Percentiles rank a stretch among this genome's conserved stretches.
These are phyloP conservation scores for Bolborhynchus lineola DNA, from an alignment of 2,113 vertebrate genomes.

Conservation along the genomic window DNA sequence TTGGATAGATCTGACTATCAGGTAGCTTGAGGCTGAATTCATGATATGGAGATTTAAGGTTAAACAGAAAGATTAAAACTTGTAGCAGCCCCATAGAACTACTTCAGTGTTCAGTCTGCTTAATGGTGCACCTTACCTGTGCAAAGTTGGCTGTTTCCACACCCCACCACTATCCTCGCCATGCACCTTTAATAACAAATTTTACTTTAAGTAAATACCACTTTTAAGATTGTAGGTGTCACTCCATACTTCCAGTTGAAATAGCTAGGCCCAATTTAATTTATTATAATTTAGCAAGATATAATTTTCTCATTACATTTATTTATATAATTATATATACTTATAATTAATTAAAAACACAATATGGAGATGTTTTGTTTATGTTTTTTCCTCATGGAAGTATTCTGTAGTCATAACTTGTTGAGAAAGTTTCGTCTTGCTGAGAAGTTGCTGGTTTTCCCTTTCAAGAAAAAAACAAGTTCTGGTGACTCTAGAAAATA, in stretches of 20 bases:
- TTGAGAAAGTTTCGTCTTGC: not conserved
- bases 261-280: not conserved
- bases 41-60: not conserved
- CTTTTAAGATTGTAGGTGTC: not conserved
- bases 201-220: not conserved
- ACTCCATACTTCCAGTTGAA: not conserved
- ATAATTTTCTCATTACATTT: not conserved
- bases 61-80: not conserved
- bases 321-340: not conserved
- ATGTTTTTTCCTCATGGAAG: not conserved
- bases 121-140: not conserved
- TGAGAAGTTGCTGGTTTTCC: not conserved
- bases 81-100: not conserved
- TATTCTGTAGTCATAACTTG: not conserved
- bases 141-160: not conserved
- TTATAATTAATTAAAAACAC: not conserved
- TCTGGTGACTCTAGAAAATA: not conserved
- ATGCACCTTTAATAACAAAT: not conserved
- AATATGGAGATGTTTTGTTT: not conserved
- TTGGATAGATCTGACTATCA: not conserved
- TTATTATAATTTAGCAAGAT: not conserved
- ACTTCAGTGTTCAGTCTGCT: not conserved
- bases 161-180: accelerated
- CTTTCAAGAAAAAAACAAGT: not conserved
- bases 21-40: not conserved